Percentiles rank a stretch among this genome's conserved stretches.
phyloP scores from a whole-genome alignment of 1,140 invertebrate genomes.

The Drosophila varians region DNA sequence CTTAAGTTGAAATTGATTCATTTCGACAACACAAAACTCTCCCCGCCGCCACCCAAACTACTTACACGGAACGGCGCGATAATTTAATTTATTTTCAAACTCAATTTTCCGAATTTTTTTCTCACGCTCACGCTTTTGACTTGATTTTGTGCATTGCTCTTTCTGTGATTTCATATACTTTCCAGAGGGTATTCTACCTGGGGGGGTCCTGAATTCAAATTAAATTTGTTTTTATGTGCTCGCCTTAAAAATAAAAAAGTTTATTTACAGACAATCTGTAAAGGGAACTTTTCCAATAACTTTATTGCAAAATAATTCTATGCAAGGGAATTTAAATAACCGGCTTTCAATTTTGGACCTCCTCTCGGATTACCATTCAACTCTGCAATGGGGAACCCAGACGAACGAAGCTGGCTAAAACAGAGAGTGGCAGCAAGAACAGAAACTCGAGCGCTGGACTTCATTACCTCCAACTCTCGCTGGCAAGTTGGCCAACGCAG shows the following conservation, averaged over 20 bases:
- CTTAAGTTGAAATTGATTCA: conserved; percentile 77
- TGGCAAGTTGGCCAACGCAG: conserved; percentile 13
- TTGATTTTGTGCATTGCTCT: conserved; percentile 53
- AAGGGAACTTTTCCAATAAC: background rate
- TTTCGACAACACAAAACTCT: conserved; percentile 36
- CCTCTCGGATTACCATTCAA: conserved; percentile 12
- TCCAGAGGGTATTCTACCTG: background rate
- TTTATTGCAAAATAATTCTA: background rate
- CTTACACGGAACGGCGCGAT: conserved; percentile 61
- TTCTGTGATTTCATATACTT: conserved; percentile 25
- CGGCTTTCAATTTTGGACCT: background rate
- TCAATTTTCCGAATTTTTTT: conserved; percentile 63
- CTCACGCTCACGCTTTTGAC: conserved; percentile 35
- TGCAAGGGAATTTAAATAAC: background rate
- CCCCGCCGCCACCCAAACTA: conserved; percentile 40
- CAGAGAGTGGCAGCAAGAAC: conserved; percentile 16
- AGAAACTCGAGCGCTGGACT: conserved; percentile 39
- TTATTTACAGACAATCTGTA: no score
- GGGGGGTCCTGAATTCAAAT: no score
- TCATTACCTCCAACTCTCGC: conserved; percentile 60
- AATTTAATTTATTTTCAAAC: conserved; percentile 78
- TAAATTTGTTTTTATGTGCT: no score
- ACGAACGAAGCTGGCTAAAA: conserved; percentile 23
- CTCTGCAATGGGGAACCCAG: conserved; percentile 2
- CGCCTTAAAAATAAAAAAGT: no score